Conservation (phyloP, 2,797 vertebrate species). For the Cirrhinus molitorella region DNA sequence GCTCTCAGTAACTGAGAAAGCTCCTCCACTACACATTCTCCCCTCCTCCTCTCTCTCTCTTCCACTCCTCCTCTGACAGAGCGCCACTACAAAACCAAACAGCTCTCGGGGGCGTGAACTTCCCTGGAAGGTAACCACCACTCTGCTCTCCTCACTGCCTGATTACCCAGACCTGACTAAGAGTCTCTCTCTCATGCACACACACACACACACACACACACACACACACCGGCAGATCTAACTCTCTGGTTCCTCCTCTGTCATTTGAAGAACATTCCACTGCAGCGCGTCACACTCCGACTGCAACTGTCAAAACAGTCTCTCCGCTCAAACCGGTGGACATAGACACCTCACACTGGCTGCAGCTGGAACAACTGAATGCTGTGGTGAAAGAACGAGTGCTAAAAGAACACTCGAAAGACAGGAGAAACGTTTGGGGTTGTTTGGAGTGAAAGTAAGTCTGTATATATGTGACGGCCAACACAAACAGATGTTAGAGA, state of each 20-base stretch:
- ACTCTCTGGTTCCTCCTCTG: constrained; percentile 41
- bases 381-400: constrained; percentile 71
- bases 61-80: constrained; percentile 81
- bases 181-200: constrained; percentile 42
- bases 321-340: constrained; percentile 74
- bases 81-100: constrained; percentile 83
- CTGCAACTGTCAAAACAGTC: constrained; percentile 82
- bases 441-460: constrained; percentile 52
- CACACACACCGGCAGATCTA: constrained; percentile 27
- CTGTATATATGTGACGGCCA: constrained; percentile 71
- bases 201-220: constrained; percentile 14
- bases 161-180: constrained; percentile 74
- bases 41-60: constrained; percentile 66
- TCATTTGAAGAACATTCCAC: constrained; percentile 69
- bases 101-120: constrained; percentile 86
- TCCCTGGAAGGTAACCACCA: constrained; percentile 83
- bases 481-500: constrained; percentile 85
- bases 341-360: constrained; percentile 80
- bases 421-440: constrained; percentile 28
- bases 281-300: constrained; percentile 66
- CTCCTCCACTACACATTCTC: constrained; percentile 70
- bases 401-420: constrained; percentile 51
- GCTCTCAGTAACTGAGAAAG: constrained; percentile 74
- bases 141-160: constrained; percentile 58
- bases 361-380: constrained; percentile 81